A percentile compares a stretch with the other conserved stretches of the same genome.
Evolutionary conservation across 2,113 vertebrate genomes (phyloP).

Genomic region (Garra rufa): DNA sequence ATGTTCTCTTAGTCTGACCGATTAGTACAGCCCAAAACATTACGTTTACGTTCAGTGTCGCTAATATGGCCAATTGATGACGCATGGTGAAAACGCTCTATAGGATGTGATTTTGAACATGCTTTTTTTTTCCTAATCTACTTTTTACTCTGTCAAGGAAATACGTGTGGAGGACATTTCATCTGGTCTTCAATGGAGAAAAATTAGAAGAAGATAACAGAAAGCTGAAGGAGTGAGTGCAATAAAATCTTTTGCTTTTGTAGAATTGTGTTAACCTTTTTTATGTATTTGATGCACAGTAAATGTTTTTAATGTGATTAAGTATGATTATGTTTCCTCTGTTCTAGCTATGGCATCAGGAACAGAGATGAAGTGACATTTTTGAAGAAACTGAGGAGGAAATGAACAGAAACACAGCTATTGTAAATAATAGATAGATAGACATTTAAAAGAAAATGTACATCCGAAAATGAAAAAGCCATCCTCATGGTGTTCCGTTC

Average conservation of each 20-base stretch:
- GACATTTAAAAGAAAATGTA: not conserved
- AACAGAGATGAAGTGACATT: constrained; percentile 96
- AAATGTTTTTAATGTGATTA: not conserved
- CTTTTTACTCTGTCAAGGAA: constrained; percentile 73
- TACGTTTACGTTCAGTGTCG: too few species aligned
- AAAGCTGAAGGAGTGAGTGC: constrained; percentile 92
- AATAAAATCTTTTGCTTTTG: not conserved
- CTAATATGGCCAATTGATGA: too few species aligned
- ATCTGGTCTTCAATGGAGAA: constrained; percentile 86
- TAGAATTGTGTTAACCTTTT: not conserved
- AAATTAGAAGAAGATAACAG: constrained; percentile 89
- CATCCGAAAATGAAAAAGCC: not conserved
- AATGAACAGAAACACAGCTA: too few species aligned
- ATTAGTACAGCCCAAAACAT: too few species aligned
- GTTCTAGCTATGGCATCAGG: constrained; percentile 87
- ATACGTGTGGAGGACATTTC: constrained; percentile 90
- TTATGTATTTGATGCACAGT: not conserved
- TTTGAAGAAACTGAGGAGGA: constrained; percentile 88
- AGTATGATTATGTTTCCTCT: not conserved
- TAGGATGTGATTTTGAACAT: not conserved
- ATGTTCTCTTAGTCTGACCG: too few species aligned
- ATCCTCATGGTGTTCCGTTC: not conserved
- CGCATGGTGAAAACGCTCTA: not conserved
- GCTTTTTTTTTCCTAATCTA: not conserved
- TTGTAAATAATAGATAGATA: not conserved